These are phyloP conservation scores for Drosophila bocki DNA, from an alignment of 1,140 invertebrate genomes.

Conservation along the genomic window DNA sequence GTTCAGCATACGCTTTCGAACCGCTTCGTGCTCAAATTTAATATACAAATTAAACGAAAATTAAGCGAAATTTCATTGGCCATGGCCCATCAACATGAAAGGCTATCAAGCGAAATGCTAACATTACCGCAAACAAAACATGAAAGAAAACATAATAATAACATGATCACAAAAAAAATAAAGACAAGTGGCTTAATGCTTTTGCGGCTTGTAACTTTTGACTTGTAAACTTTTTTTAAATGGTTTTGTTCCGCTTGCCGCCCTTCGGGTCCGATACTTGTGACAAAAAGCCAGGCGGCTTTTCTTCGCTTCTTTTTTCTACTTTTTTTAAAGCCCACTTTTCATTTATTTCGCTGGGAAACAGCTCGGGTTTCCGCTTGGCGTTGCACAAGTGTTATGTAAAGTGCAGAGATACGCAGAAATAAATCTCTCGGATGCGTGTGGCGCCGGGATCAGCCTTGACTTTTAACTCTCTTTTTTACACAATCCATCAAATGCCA, in stretches of 20 bases:
- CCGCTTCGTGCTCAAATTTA: conserved; percentile 30
- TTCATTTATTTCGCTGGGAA: conserved; percentile 35
- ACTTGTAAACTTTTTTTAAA: conserved; percentile 24
- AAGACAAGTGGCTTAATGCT: conserved; percentile 18
- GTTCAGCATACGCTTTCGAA: conserved; percentile 21
- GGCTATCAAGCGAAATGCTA: conserved; percentile 29
- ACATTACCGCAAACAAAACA: conserved; percentile 12
- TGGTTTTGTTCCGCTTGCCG: conserved; percentile 40
- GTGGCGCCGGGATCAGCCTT: conserved; percentile 46
- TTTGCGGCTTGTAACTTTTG: conserved; percentile 29
- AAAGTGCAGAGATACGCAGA: conserved; percentile 35
- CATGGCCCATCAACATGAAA: conserved; percentile 33
- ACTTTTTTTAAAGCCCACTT: conserved; percentile 19
- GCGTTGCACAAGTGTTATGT: conserved; percentile 60
- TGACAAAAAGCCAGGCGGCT: conserved; percentile 14
- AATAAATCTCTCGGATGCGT: conserved; percentile 40
- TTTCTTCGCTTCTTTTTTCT: conserved; percentile 11
- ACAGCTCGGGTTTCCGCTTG: conserved; percentile 58
- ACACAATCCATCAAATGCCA: conserved; percentile 57
- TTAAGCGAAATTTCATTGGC: conserved; percentile 38
- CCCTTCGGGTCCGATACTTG: conserved; percentile 18
- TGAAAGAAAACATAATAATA: conserved; percentile 19
- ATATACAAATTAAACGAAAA: conserved; percentile 46
- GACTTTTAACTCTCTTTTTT: conserved; percentile 56
- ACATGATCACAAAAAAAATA: neutral